Evolutionary conservation across 2,113 vertebrate species (phyloP).

Genomic region (Pachypanchax playfairii): DNA sequence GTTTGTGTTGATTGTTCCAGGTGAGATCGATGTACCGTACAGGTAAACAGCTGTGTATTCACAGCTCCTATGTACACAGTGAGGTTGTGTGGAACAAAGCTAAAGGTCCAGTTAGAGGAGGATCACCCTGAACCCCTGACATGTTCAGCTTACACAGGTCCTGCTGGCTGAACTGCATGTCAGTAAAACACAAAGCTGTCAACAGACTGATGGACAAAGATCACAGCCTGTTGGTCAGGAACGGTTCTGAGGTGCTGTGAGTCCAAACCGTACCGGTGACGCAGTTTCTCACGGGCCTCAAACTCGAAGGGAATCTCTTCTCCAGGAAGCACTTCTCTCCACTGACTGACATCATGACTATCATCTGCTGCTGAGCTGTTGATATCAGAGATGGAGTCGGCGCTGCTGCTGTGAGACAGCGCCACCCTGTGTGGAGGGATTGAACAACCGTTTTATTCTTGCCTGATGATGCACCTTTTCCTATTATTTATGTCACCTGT

Average conservation of each 20-base stretch:
- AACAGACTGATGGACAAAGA: not conserved
- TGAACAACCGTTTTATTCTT: not conserved
- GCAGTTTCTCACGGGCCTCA: slow-evolving; percentile 92
- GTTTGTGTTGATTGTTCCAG: no score
- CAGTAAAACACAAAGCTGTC: not conserved
- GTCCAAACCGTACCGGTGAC: slow-evolving; percentile 85
- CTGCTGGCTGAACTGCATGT: not conserved
- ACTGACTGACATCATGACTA: slow-evolving; percentile 91
- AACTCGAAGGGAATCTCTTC: slow-evolving; percentile 97
- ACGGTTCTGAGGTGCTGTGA: no score
- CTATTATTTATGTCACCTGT: no score
- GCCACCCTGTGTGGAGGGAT: slow-evolving; percentile 83
- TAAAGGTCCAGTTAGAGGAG: no score
- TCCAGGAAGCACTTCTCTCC: slow-evolving; percentile 92
- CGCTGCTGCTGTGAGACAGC: slow-evolving; percentile 94
- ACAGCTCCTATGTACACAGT: no score
- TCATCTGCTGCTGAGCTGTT: slow-evolving; percentile 85
- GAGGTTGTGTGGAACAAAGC: no score
- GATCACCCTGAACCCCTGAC: no score
- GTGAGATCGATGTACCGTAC: no score
- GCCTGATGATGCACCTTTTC: no score
- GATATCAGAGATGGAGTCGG: slow-evolving; percentile 87
- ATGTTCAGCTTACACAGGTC: no score
- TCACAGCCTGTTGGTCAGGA: no score
- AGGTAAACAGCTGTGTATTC: no score